These are phyloP conservation scores for Andrena hattorfiana DNA, from an alignment of 2,888 invertebrate genomes.

Conservation along the genomic window DNA sequence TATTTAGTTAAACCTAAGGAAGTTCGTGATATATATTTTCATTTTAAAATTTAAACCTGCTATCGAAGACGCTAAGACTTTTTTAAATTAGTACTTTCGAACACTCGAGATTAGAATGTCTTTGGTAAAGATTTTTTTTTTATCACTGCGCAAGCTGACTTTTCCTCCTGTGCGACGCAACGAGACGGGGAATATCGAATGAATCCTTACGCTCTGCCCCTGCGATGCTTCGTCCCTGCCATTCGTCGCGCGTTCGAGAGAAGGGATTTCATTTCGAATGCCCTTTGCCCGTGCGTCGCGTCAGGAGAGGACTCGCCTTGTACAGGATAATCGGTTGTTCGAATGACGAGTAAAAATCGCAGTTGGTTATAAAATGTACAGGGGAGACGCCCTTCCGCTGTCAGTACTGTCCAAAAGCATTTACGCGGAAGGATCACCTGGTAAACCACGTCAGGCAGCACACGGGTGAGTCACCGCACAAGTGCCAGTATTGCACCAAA, in stretches of 20 bases:
- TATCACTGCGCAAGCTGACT: constrained; percentile 49
- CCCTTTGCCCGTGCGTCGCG: constrained; percentile 65
- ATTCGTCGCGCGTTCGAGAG: too few relatives aligned
- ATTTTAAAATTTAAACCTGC: neutral
- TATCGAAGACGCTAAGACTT: neutral
- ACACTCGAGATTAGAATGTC: constrained; percentile 2
- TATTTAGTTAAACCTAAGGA: constrained; percentile 24
- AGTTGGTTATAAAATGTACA: constrained; percentile 71
- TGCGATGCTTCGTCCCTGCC: neutral
- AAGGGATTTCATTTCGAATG: constrained; percentile 15
- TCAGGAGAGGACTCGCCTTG: constrained; percentile 76
- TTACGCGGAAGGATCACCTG: constrained; percentile 93
- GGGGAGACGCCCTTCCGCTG: constrained; percentile 92
- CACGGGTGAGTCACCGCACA: constrained; percentile 92
- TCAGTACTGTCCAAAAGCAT: constrained; percentile 94
- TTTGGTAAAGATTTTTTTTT: constrained; percentile 11
- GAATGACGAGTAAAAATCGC: constrained; percentile 66
- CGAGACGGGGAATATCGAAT: constrained; percentile 41
- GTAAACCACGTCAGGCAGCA: constrained; percentile 91
- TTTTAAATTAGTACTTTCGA: neutral
- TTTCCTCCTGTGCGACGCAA: constrained; percentile 56
- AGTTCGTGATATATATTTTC: constrained; percentile 14
- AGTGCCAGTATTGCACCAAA: constrained; percentile 92
- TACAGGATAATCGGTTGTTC: constrained; percentile 76
- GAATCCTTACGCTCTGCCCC: neutral